Evolutionary conservation across 2,888 invertebrate genomes (phyloP).

Genomic region (Perithous albicinctus): DNA sequence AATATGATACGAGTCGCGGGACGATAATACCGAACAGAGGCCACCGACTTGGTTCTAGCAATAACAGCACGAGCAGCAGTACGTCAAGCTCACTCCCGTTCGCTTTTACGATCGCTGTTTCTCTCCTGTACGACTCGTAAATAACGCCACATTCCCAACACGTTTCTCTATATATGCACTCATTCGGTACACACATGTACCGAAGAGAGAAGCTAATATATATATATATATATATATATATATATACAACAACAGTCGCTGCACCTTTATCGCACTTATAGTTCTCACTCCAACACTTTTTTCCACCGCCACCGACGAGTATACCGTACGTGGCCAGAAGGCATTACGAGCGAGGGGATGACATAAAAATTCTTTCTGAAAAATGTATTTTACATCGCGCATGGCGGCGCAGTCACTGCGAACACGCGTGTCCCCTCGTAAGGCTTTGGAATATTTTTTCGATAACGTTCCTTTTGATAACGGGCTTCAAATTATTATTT

Average conservation of each 20-base stretch:
- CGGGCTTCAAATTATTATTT: neutral
- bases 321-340: conserved; percentile 35
- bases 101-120: conserved; percentile 67
- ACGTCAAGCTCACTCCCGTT: conserved; percentile 63
- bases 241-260: conserved; percentile 44
- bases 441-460: neutral
- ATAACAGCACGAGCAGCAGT: conserved; percentile 55
- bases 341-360: conserved; percentile 36
- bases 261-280: conserved; percentile 43
- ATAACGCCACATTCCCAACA: conserved; percentile 60
- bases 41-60: conserved; percentile 50
- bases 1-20: conserved; percentile 49
- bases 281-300: conserved; percentile 23
- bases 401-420: neutral
- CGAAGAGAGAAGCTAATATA: conserved; percentile 7
- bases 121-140: conserved; percentile 63
- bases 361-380: conserved; percentile 61
- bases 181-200: conserved; percentile 11
- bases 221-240: too few relatives aligned
- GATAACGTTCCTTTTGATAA: neutral
- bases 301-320: conserved; percentile 46
- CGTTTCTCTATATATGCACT: conserved; percentile 44
- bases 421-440: conserved; percentile 23
- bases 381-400: conserved; percentile 50
- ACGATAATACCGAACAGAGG: conserved; percentile 52